phyloP scores from a whole-genome alignment of 2,113 vertebrate species.

The Eretmochelys imbricata region DNA sequence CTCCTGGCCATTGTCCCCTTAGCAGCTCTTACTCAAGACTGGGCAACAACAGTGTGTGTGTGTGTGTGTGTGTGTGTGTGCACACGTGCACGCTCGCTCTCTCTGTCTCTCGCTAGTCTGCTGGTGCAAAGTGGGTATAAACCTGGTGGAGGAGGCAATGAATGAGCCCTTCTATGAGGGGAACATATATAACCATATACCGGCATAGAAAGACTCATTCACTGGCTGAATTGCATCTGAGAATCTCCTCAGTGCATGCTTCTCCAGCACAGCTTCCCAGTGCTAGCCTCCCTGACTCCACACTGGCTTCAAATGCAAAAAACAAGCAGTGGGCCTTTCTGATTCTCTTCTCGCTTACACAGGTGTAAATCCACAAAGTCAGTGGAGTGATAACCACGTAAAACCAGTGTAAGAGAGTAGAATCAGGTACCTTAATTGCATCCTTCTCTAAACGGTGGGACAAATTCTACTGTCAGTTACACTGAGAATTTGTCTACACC shows the following conservation, averaged over 20 bases:
- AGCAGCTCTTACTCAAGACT: no score
- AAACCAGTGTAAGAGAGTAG: not conserved
- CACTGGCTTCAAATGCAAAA: not conserved
- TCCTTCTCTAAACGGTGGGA: not conserved
- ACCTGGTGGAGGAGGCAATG: not conserved
- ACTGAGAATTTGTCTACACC: not conserved
- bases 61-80: no score
- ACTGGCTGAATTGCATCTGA: not conserved
- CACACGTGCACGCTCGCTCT: no score
- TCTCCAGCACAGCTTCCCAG: not conserved
- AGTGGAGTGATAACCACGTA: accelerated
- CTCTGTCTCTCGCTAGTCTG: not conserved
- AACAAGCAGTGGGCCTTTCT: accelerated
- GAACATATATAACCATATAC: not conserved
- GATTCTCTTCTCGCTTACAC: not conserved
- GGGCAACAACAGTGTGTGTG: not conserved
- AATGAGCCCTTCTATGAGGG: not conserved
- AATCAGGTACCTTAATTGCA: not conserved
- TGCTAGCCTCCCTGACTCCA: not conserved
- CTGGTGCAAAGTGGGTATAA: not conserved
- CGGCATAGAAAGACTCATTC: not conserved
- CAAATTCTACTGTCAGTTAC: not conserved
- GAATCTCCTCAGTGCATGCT: not conserved
- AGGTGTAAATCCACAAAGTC: not conserved
- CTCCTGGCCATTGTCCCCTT: not conserved